Conservation (phyloP, 2,888 invertebrate species). For the Polydesmus complanatus region DNA sequence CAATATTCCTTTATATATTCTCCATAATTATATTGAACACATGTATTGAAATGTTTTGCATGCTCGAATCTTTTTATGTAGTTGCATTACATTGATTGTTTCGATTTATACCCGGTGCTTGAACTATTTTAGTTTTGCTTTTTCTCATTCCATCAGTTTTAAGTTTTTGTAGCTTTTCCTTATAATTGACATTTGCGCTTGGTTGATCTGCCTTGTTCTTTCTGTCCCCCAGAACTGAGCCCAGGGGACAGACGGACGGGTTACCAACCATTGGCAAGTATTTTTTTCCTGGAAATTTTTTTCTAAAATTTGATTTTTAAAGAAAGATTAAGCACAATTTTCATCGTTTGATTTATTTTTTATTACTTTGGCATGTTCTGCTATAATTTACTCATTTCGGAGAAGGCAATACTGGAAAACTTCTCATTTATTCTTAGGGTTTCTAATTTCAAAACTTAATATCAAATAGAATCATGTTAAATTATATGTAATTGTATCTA, state of each 20-base stretch:
- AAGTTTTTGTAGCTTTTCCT: too few relatives aligned
- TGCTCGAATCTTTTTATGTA: too few relatives aligned
- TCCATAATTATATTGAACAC: too few relatives aligned
- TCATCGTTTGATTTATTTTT: neutral
- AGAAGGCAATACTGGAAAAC: neutral
- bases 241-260: conserved; percentile 15
- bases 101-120: too few relatives aligned
- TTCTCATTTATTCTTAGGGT: neutral
- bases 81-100: too few relatives aligned
- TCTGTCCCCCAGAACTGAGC: conserved; percentile 12
- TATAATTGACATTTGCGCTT: neutral
- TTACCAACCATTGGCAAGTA: conserved; percentile 6
- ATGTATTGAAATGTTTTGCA: too few relatives aligned
- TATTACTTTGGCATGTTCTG: neutral
- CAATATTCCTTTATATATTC: too few relatives aligned
- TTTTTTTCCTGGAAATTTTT: neutral
- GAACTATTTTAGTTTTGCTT: too few relatives aligned
- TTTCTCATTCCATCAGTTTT: too few relatives aligned
- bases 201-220: conserved; percentile 14
- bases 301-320: neutral
- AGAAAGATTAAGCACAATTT: neutral
- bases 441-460: neutral
- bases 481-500: too few relatives aligned
- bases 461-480: too few relatives aligned
- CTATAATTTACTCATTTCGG: neutral